Conservation (phyloP, 1,140 invertebrate genomes). For the Trissolcus basalis region DNA sequence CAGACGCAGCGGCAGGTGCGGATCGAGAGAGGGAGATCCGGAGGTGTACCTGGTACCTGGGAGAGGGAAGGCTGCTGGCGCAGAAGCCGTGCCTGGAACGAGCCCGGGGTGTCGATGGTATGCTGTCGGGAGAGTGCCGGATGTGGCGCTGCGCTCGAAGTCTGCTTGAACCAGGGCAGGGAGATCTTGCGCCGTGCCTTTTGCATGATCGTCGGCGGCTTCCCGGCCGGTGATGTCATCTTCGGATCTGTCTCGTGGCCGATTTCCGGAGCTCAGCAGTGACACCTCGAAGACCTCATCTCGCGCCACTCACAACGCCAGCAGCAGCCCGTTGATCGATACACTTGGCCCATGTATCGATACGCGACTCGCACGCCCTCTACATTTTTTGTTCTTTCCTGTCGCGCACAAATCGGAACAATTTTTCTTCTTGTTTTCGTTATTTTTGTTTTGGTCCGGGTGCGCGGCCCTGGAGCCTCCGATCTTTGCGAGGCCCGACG, state of each 20-base stretch:
- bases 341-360: neutral
- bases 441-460: neutral
- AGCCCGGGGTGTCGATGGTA: conserved; percentile 91
- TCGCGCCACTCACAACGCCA: conserved; percentile 14
- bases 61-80: conserved; percentile 78
- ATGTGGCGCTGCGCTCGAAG: conserved; percentile 82
- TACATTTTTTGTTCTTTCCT: neutral
- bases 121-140: conserved; percentile 86
- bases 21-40: conserved; percentile 13
- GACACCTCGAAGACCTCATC: neutral
- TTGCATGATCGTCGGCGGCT: conserved; percentile 77
- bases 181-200: conserved; percentile 90
- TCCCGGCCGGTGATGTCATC: conserved; percentile 74
- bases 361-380: neutral
- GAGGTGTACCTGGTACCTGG: conserved; percentile 71
- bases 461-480: conserved; percentile 33
- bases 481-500: conserved; percentile 62
- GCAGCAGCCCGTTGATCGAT: conserved; percentile 2
- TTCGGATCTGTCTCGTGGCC: neutral
- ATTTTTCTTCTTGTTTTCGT: neutral
- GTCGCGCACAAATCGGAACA: neutral
- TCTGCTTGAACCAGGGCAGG: conserved; percentile 90
- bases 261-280: neutral
- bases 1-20: neutral
- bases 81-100: conserved; percentile 83